phyloP scores from a whole-genome alignment of 1,140 invertebrate species.

The Cherax quadricarinatus region DNA sequence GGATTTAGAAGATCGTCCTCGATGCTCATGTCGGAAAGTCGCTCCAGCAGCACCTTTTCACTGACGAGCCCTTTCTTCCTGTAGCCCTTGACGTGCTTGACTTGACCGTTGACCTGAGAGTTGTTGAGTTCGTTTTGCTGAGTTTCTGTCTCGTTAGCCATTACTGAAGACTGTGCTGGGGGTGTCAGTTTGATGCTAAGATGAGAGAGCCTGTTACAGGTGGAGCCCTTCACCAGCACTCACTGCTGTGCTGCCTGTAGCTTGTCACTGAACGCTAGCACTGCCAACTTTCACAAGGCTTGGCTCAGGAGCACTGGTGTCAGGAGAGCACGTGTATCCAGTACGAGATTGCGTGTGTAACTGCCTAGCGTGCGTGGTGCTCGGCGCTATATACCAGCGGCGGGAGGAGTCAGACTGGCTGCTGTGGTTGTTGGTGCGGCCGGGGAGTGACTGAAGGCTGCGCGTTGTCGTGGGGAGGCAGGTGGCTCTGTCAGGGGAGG shows the following conservation, averaged over 20 bases:
- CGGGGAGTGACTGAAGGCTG: constrained; percentile 52
- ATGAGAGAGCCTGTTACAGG: neutral
- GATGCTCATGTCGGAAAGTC: constrained; percentile 73
- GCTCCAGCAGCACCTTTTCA: constrained; percentile 72
- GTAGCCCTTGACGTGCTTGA: constrained; percentile 70
- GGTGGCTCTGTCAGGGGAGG: constrained; percentile 26
- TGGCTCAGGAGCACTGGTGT: neutral
- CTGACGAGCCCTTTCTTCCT: constrained; percentile 72
- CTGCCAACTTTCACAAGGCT: constrained; percentile 14
- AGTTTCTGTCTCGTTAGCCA: constrained; percentile 71
- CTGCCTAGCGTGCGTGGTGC: neutral
- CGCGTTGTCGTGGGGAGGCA: constrained; percentile 26
- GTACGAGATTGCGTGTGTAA: constrained; percentile 6
- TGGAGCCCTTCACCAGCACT: neutral
- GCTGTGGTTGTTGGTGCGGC: constrained; percentile 31
- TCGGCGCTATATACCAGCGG: constrained; percentile 40
- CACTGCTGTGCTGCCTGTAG: neutral
- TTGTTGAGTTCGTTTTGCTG: constrained; percentile 59
- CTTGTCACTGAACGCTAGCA: constrained; percentile 3
- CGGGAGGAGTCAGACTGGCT: neutral
- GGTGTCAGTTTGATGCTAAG: constrained; percentile 42
- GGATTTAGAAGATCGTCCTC: constrained; percentile 72
- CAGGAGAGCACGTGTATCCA: constrained; percentile 28
- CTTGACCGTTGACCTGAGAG: constrained; percentile 61
- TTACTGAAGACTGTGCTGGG: constrained; percentile 37